These are phyloP conservation scores for Panthera uncia DNA, from an alignment of 2,113 vertebrate species.

Conservation along the genomic window DNA sequence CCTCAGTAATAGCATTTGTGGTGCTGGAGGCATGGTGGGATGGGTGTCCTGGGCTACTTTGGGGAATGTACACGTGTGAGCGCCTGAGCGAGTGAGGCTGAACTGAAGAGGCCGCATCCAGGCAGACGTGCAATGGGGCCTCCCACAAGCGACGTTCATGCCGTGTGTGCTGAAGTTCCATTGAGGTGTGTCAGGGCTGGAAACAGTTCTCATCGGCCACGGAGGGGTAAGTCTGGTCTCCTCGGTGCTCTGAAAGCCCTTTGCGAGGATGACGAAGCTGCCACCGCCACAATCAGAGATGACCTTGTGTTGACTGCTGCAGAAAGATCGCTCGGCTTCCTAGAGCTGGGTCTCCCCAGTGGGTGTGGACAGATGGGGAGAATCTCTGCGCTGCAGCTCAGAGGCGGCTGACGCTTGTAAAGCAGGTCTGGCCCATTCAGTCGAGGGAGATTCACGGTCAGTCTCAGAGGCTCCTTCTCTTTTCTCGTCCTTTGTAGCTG, in stretches of 20 bases:
- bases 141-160: not conserved
- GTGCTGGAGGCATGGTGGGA: not conserved
- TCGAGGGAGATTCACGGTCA: not conserved
- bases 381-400: not conserved
- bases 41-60: not conserved
- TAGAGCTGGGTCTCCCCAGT: too few species aligned
- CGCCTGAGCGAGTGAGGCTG: not conserved
- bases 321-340: not conserved
- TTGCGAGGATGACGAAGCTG: not conserved
- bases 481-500: not conserved
- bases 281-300: not conserved
- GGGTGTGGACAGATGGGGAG: not conserved
- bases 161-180: not conserved
- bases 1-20: not conserved
- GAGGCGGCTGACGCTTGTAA: not conserved
- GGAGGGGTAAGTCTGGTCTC: not conserved
- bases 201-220: not conserved
- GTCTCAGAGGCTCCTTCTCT: not conserved
- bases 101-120: not conserved
- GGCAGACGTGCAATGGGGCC: not conserved
- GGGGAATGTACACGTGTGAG: not conserved
- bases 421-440: not conserved
- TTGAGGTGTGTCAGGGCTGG: not conserved
- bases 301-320: not conserved
- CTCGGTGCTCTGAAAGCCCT: not conserved